Evolutionary conservation across 2,113 vertebrate genomes (phyloP), one percentile per base, ranked within the genome.

Genomic region (Sylvicapra grimmia): DNA sequence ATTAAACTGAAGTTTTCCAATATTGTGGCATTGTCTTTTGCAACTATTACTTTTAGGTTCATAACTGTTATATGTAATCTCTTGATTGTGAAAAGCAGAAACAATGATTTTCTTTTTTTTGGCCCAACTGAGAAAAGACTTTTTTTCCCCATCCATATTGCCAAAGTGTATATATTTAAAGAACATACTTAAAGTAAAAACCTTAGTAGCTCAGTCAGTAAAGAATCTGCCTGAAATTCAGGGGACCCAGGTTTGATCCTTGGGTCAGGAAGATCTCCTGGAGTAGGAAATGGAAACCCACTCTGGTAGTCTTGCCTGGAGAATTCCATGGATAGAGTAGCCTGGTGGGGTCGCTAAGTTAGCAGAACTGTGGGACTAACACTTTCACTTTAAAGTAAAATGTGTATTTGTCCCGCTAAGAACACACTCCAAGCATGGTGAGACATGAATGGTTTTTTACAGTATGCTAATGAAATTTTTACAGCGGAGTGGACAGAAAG

Each of bases 401-500:
- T 80, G n/a, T 83, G 8, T 87, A 96, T 80, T 97, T 98, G 83
- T 95, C 85, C 40, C 3, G 29, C 68, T 82, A 79, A 83, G 11
- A 44, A 14, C 2, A 27, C 18, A 49, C 75, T 86, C 16, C 18
- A 49, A 85, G 68, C 68, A 98, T 77, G 86, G 92, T 83, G 68
- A 13, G 29, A 96, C 89, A 49, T 95, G 90, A 94, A 97, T 97
- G 83, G 72, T 86, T 97, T 93, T 96, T 96, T 95, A 97, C 89
- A 75, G 31, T 97, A 47, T 92, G 75, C 13, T 97, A 94, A 56
- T 86, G 68, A 92, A 36, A 21, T 33, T 97, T 98, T 97, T 97
- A 96, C 91, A 94, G 97, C 56, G n/a, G 25, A 96, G 92, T 11
- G 29, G 94, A 97, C 94, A 86, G 56, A 94, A 98, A 97, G n/a